phyloP scores from a whole-genome alignment of 2,888 invertebrate genomes.

The Sphinx pinastri region DNA sequence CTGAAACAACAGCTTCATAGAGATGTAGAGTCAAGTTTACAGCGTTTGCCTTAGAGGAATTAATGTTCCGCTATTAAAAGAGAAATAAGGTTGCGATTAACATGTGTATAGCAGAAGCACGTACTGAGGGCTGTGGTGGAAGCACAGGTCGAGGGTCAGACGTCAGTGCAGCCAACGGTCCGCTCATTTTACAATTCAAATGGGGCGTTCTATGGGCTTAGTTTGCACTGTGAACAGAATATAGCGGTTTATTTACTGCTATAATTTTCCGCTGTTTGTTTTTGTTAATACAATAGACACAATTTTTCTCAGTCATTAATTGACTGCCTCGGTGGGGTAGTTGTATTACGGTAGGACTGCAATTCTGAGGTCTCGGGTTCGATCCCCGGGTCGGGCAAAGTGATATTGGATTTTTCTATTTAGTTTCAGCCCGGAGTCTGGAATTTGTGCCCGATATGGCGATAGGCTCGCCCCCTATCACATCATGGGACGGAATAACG shows the following conservation, averaged over 20 bases:
- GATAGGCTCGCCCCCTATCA: too few species aligned
- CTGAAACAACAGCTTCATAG: too few species aligned
- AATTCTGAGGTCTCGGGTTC: too few species aligned
- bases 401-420: too few species aligned
- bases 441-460: too few species aligned
- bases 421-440: too few species aligned
- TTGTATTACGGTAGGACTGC: too few species aligned
- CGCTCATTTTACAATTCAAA: constrained; percentile 55
- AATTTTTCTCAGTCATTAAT: too few species aligned
- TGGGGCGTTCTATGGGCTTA: constrained; percentile 44
- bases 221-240: constrained; percentile 44
- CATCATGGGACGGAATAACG: too few species aligned
- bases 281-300: background rate
- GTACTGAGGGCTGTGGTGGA: constrained; percentile 49
- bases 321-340: too few species aligned
- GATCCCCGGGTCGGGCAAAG: too few species aligned
- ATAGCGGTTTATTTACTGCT: constrained; percentile 29
- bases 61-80: constrained; percentile 58
- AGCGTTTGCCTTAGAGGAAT: constrained; percentile 40
- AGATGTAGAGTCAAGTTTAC: too few species aligned
- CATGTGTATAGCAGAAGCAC: constrained; percentile 67
- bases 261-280: background rate
- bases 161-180: constrained; percentile 1
- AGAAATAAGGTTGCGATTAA: constrained; percentile 62
- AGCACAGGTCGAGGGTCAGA: background rate